Percentiles rank a stretch among this genome's conserved stretches.
Evolutionary conservation across 2,797 vertebrate genomes (phyloP).

Genomic region (Melanotaenia nigrans): DNA sequence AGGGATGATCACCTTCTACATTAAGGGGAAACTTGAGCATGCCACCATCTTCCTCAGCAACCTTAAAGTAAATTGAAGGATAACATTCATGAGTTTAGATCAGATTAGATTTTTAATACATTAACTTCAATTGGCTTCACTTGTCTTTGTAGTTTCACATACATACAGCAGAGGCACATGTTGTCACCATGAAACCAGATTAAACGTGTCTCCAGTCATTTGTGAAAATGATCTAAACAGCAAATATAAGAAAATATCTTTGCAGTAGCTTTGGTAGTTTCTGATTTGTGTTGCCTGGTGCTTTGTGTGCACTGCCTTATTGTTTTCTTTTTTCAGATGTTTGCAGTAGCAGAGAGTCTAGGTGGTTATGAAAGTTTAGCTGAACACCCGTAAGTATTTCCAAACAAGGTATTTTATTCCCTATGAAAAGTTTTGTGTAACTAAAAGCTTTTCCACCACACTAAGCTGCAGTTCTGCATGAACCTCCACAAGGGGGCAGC

Average conservation of each 20-base stretch:
- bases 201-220: not conserved
- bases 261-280: not conserved
- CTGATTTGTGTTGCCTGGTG: not conserved
- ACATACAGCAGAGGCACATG: not conserved
- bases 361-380: conserved; percentile 96
- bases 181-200: not conserved
- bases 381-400: conserved; percentile 92
- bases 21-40: conserved; percentile 87
- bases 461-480: conserved; percentile 8
- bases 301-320: not conserved
- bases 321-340: conserved; percentile 79
- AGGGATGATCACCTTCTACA: conserved; percentile 91
- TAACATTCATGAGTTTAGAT: not conserved
- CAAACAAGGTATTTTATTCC: not conserved
- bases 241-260: not conserved
- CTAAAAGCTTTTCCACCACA: too few relatives aligned
- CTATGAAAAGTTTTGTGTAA: not conserved
- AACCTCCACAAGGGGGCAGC: conserved; percentile 61
- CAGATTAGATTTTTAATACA: not conserved
- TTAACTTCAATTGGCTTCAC: not conserved
- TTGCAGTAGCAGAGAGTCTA: conserved; percentile 90
- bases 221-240: conserved; percentile 9
- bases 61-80: conserved; percentile 85
- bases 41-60: conserved; percentile 87
- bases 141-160: not conserved